A percentile compares a stretch with the other conserved stretches of the same genome.
Evolutionary conservation across 2,888 invertebrate genomes (phyloP).

Genomic region (Pyrocoelia pectoralis): DNA sequence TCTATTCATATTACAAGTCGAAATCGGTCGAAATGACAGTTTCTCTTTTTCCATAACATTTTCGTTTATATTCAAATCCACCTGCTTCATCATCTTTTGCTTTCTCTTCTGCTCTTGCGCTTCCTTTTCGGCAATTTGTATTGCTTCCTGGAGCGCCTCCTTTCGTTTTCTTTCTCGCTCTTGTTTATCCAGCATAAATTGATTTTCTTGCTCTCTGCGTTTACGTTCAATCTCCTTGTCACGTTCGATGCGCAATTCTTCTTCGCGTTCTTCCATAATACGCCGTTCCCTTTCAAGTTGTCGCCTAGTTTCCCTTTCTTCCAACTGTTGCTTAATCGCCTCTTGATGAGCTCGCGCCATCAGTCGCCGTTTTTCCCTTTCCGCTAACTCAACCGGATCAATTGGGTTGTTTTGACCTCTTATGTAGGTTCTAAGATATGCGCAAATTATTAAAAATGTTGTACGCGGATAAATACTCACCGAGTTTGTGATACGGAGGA

Average conservation of each 20-base stretch:
- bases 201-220: conserved; percentile 76
- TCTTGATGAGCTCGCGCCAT: conserved; percentile 88
- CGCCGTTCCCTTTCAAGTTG: conserved; percentile 79
- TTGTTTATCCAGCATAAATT: conserved; percentile 71
- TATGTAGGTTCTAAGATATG: conserved; percentile 68
- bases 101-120: conserved; percentile 63
- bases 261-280: conserved; percentile 79
- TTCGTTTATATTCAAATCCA: conserved; percentile 58
- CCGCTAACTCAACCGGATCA: conserved; percentile 80
- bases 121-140: conserved; percentile 79
- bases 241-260: conserved; percentile 78
- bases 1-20: neutral
- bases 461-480: conserved; percentile 37
- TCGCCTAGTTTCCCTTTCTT: conserved; percentile 79
- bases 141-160: conserved; percentile 77
- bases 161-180: conserved; percentile 76
- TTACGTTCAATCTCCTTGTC: conserved; percentile 76
- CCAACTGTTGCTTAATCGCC: conserved; percentile 83
- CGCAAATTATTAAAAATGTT: neutral
- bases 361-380: conserved; percentile 82
- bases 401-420: conserved; percentile 88
- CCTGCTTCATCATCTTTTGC: conserved; percentile 48
- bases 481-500: conserved; percentile 50
- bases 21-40: conserved; percentile 29
- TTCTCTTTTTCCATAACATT: conserved; percentile 56